A percentile compares a stretch with the other conserved stretches of the same genome.
Conservation (phyloP, 2,797 vertebrate genomes). For the Pelobates cultripes region DNA sequence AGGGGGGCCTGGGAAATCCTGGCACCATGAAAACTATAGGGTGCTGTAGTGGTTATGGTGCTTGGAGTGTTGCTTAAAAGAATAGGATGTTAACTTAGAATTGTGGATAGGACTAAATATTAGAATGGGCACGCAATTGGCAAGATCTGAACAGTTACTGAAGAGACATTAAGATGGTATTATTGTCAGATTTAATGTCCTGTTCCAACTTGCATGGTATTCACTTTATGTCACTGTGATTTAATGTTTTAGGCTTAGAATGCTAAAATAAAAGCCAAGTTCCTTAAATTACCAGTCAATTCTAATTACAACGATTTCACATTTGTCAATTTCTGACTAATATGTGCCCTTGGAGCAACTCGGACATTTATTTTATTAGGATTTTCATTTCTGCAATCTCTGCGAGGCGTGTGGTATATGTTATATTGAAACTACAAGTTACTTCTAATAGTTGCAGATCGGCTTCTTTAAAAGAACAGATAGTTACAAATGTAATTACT, state of each 20-base stretch:
- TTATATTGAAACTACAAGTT: no score
- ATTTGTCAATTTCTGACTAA: slow-evolving; percentile 8
- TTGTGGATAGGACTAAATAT: slow-evolving; percentile 8
- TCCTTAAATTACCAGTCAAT: slow-evolving; percentile 25
- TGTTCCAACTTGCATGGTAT: slow-evolving; percentile 32
- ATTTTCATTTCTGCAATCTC: not conserved
- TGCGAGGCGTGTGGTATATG: no score
- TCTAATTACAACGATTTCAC: slow-evolving; percentile 27
- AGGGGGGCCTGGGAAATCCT: no score
- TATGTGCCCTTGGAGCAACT: slow-evolving; percentile 6
- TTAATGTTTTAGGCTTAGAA: slow-evolving; percentile 23
- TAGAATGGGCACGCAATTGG: slow-evolving; percentile 22
- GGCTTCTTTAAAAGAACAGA: no score
- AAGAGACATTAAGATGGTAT: slow-evolving; percentile 6
- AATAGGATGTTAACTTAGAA: not conserved
- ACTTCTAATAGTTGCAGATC: no score
- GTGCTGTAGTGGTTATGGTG: no score
- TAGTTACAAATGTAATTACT: no score
- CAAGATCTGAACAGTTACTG: not conserved
- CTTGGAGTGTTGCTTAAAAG: no score
- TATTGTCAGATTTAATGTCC: slow-evolving; percentile 11
- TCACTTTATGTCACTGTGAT: slow-evolving; percentile 10
- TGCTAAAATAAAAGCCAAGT: slow-evolving; percentile 29
- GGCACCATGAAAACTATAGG: no score
- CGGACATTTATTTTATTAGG: slow-evolving; percentile 4